These are phyloP conservation scores for Pyxicephalus adspersus DNA, from an alignment of 2,113 vertebrate genomes.

Conservation along the genomic window DNA sequence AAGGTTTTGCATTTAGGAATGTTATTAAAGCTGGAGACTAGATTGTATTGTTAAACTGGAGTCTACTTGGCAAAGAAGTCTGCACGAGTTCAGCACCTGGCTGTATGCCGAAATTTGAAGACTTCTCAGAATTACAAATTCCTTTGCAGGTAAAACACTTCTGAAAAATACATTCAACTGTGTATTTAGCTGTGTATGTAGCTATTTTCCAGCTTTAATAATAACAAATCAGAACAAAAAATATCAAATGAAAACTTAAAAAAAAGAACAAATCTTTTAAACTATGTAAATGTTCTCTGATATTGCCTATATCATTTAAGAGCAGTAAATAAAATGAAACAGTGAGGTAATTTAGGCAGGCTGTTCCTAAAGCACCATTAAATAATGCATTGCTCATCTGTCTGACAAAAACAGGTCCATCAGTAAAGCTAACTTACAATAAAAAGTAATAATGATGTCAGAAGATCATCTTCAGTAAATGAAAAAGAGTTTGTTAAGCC, in stretches of 20 bases:
- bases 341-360: not conserved
- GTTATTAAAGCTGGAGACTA: no score
- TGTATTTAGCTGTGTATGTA: no score
- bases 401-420: slow-evolving; percentile 14
- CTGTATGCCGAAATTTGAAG: no score
- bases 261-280: not conserved
- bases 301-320: not conserved
- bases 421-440: slow-evolving; percentile 3
- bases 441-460: slow-evolving; percentile 7
- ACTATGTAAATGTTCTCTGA: not conserved
- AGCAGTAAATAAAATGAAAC: slow-evolving; percentile 5
- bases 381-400: slow-evolving; percentile 7
- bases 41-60: no score
- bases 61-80: no score
- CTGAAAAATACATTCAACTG: no score
- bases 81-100: no score
- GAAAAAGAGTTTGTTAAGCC: slow-evolving; percentile 14
- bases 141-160: no score
- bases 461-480: not conserved
- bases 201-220: not conserved
- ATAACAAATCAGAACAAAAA: slow-evolving; percentile 25
- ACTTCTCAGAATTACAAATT: no score
- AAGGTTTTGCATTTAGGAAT: slow-evolving; percentile 4
- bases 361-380: not conserved
- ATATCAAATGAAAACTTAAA: not conserved